These are phyloP conservation scores for Neotoxoptera formosana DNA, from an alignment of 1,140 invertebrate species.

Conservation along the genomic window DNA sequence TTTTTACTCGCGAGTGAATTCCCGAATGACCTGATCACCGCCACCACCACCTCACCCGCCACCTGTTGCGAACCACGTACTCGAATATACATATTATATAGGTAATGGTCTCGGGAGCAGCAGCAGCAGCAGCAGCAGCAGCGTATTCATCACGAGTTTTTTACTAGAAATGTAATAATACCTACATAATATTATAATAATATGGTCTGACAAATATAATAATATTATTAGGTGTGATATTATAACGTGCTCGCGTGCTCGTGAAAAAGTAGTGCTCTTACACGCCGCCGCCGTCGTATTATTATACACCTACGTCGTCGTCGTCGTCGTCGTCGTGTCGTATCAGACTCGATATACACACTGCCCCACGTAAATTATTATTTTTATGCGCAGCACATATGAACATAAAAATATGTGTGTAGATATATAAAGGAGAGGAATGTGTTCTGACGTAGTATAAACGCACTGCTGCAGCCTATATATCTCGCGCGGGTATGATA, in stretches of 20 bases:
- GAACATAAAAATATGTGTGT: too few relatives aligned
- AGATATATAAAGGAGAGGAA: neutral
- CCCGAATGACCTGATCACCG: neutral
- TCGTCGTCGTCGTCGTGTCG: too few relatives aligned
- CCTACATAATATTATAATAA: too few relatives aligned
- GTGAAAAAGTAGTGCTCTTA: neutral
- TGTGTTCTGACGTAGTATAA: neutral
- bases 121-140: neutral
- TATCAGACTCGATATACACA: neutral
- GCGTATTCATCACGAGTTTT: neutral
- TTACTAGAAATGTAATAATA: neutral
- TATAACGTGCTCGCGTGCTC: neutral
- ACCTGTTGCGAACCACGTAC: neutral
- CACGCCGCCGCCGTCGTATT: too few relatives aligned
- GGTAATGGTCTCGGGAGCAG: neutral
- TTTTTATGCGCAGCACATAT: neutral
- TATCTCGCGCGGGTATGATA: neutral
- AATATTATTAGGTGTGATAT: neutral
- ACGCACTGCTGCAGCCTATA: neutral
- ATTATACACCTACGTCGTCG: too few relatives aligned
- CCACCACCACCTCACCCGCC: neutral
- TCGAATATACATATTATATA: neutral
- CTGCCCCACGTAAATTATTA: neutral
- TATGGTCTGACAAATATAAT: conserved; percentile 10
- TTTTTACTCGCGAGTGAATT: neutral